Percentiles rank a stretch among this genome's conserved stretches.
These are phyloP conservation scores for Heteromurus nitidus DNA, from an alignment of 2,888 invertebrate species.

Conservation along the genomic window DNA sequence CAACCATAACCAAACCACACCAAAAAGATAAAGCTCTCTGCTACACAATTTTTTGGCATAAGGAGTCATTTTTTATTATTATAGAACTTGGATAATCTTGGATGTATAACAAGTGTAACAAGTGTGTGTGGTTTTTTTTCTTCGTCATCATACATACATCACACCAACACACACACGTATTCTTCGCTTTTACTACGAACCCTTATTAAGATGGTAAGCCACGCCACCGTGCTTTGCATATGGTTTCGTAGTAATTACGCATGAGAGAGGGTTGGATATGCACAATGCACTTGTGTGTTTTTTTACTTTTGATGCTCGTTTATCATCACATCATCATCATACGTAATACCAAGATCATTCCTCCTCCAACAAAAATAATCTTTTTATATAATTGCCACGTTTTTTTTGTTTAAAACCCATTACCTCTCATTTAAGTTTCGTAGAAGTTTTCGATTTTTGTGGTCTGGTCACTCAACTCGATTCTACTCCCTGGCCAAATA, in stretches of 20 bases:
- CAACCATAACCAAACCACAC: no score
- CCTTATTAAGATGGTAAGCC: neutral
- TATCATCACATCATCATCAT: constrained; percentile 22
- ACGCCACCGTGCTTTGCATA: neutral
- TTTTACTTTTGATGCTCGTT: constrained; percentile 10
- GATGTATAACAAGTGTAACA: neutral
- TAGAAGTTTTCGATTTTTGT: constrained; percentile 6
- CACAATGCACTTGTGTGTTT: neutral
- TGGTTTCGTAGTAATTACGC: constrained; percentile 12
- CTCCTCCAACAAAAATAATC: constrained; percentile 8
- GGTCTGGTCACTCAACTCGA: neutral
- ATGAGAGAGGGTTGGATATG: neutral
- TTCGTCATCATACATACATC: no score
- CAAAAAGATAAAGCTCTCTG: no score
- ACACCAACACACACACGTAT: no score
- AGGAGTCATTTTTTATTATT: no score
- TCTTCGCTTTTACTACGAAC: constrained; percentile 43
- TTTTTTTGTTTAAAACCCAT: no score
- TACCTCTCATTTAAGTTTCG: no score
- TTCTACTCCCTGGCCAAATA: neutral
- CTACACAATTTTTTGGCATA: no score
- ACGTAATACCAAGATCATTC: constrained; percentile 13
- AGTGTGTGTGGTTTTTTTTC: constrained; percentile 19
- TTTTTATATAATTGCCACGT: constrained; percentile 4
- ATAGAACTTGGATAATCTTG: no score